A percentile compares a stretch with the other conserved stretches of the same genome.
Conservation (phyloP, 2,113 vertebrate species). For the Propithecus coquereli region DNA sequence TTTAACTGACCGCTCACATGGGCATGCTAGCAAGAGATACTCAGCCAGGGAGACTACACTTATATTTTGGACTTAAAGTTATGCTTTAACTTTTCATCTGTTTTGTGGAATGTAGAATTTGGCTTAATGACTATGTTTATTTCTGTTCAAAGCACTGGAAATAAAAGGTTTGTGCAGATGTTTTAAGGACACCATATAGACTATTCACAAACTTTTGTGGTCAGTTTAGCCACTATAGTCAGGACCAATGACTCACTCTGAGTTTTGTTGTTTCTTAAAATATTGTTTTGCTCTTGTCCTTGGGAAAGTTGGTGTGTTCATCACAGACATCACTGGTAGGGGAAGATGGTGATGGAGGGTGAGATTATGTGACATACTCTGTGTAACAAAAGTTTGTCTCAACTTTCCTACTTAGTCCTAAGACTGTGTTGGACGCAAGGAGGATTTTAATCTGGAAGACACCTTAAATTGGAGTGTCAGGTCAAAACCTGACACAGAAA, state of each 20-base stretch:
- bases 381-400: background rate
- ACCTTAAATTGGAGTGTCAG: background rate
- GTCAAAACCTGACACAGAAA: background rate
- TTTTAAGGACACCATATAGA: constrained; percentile 72
- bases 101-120: constrained; percentile 62
- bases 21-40: background rate
- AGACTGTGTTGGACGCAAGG: background rate
- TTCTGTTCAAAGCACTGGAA: constrained; percentile 76
- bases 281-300: constrained; percentile 73
- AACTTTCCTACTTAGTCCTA: background rate
- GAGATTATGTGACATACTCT: background rate
- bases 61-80: background rate
- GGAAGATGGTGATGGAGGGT: background rate
- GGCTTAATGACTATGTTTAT: constrained; percentile 72
- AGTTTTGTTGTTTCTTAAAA: constrained; percentile 78
- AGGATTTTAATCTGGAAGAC: background rate
- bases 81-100: constrained; percentile 46
- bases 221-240: constrained; percentile 50
- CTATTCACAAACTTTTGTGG: constrained; percentile 74
- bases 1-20: background rate
- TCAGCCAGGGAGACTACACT: constrained; percentile 39
- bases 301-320: constrained; percentile 41
- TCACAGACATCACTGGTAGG: background rate
- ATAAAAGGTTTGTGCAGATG: constrained; percentile 79
- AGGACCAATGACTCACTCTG: constrained; percentile 74